A percentile compares a stretch with the other conserved stretches of the same genome.
phyloP scores from a whole-genome alignment of 2,797 vertebrate species.

The Lates japonicus region DNA sequence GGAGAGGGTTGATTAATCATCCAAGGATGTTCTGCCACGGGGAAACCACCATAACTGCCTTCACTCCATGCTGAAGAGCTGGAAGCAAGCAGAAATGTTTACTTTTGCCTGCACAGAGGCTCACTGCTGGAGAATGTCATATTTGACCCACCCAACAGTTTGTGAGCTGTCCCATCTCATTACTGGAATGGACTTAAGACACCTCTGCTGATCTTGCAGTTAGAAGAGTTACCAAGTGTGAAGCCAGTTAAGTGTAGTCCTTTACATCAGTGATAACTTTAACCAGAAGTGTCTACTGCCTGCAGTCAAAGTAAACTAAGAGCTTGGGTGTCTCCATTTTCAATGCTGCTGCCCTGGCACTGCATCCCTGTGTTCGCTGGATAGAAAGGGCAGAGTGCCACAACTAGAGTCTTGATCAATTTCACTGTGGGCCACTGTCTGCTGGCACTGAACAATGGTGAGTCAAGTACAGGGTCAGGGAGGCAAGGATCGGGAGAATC shows the following conservation, averaged over 20 bases:
- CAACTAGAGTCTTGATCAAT: conserved; percentile 37
- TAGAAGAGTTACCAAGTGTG: background rate
- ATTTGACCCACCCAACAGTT: background rate
- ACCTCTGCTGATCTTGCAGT: background rate
- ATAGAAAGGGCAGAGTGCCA: conserved; percentile 23
- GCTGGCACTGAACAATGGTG: conserved; percentile 21
- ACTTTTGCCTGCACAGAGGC: background rate
- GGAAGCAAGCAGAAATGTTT: background rate
- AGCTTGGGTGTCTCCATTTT: conserved; percentile 25
- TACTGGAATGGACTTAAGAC: background rate
- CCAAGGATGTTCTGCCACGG: background rate
- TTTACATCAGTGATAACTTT: conserved; percentile 1
- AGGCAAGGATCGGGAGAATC: conserved; percentile 22
- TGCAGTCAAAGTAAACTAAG: conserved; percentile 28
- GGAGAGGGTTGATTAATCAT: background rate
- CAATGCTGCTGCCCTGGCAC: background rate
- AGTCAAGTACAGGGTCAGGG: conserved; percentile 37
- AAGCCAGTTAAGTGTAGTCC: background rate
- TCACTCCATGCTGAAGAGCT: conserved; percentile 2
- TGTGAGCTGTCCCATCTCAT: background rate
- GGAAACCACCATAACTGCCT: conserved; percentile 3
- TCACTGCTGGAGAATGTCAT: background rate
- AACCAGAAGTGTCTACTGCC: background rate
- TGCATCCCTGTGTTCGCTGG: conserved; percentile 11
- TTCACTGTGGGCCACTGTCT: conserved; percentile 25